Base-by-base conservation (phyloP, 37 sponge, comb jelly and placozoan genomes). In the Petrosia ficiformis region DNA sequence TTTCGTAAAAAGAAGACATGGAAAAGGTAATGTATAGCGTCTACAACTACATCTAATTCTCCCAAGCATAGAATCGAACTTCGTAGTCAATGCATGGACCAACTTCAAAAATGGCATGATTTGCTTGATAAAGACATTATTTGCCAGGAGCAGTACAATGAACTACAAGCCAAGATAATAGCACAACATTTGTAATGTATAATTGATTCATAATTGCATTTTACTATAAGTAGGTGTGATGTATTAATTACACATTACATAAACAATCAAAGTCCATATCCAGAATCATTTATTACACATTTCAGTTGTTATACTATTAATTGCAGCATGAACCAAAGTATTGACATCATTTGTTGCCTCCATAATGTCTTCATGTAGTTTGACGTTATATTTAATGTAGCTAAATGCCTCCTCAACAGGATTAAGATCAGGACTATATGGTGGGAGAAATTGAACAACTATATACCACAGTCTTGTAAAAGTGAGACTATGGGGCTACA, bases 401-500 rank as follows among this genome's bases (percentile, higher is more conserved):
- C 83, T 82, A n/a, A 72, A 80, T 24, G 42, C n/a, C 57, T 70
- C 61, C 32, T 79, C 80, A 38, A 79, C 70, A 3, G 70, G 80
- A 11, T 57, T 70, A 25, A 38, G 25, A 40, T 79, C 80, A n/a
- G 63, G 63, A 22, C 63, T 61, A 56, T 79, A 79, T 36, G 80
- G 71, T 32, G 80, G 80, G 8, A 79, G 39, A 22, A 39, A 79
- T 31, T 48, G 2, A 22, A 70, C 41, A 35, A 70, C 39, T 14
- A 77, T n/a, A n/a, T 48, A 26, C 71, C 71, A 8, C 43, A 42
- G 14, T 79, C 71, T 39, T 79, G 39, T n/a, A 79, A 32, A 25
- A 70, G 64, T 41, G 65, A 28, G 21, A 3, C 37, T 26, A 79
- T 70, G 1, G 5, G 32, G 29, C 4, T 36, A 5, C 24, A 40